These are phyloP conservation scores for Xiphorhynchus erythropygius DNA, from an alignment of 2,797 vertebrate species.

Conservation along the genomic window DNA sequence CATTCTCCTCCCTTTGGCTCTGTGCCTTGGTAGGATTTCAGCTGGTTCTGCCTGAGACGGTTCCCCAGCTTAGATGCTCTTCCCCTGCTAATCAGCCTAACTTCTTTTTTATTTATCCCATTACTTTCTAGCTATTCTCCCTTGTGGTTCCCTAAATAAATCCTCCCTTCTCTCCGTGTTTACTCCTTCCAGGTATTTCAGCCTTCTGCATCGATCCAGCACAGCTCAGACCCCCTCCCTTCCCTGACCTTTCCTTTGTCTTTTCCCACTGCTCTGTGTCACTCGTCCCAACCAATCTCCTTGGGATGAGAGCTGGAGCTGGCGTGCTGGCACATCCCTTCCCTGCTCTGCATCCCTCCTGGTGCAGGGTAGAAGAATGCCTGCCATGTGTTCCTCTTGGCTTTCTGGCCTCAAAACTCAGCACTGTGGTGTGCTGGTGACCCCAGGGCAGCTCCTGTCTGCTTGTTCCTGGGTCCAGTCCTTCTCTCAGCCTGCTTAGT, in stretches of 20 bases:
- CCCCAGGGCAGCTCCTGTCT: not conserved
- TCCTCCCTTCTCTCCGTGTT: not conserved
- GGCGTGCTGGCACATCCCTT: fast-evolving
- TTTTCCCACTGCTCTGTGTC: not conserved
- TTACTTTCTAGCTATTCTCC: constrained; percentile 13
- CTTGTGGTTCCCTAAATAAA: constrained; percentile 10
- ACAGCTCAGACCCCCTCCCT: not conserved
- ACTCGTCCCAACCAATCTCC: fast-evolving
- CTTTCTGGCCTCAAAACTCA: not conserved
- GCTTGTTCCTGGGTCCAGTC: fast-evolving
- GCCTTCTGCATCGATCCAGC: not conserved
- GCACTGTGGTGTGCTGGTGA: not conserved
- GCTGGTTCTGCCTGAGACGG: not conserved
- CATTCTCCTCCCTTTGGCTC: not conserved
- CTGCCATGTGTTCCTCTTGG: fast-evolving
- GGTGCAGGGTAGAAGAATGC: fast-evolving
- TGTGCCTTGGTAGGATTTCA: not conserved
- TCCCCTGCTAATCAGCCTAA: not conserved
- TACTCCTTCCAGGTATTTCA: not conserved
- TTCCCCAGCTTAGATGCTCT: not conserved
- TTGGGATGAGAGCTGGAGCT: not conserved
- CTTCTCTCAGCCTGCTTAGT: fast-evolving
- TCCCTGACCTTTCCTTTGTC: not conserved
- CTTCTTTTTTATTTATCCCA: not conserved
- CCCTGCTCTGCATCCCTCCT: not conserved